Evolutionary conservation across 2,888 invertebrate species (phyloP).

Genomic region (Entomobrya proxima): DNA sequence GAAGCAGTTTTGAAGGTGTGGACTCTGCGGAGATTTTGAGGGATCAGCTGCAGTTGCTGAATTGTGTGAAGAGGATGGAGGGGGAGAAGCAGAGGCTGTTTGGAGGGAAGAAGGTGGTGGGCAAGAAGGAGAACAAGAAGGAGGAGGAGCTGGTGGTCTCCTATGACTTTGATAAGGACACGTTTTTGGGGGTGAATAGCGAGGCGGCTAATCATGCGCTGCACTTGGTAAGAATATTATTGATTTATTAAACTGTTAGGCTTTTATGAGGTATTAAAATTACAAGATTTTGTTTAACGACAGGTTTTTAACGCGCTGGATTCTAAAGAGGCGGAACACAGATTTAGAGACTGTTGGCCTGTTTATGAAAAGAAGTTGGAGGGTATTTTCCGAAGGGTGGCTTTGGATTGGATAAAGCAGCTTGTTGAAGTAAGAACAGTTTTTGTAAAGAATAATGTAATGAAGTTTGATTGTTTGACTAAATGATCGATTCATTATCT

Average conservation of each 20-base stretch:
- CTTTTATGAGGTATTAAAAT: too few species aligned
- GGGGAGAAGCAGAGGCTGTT: slow-evolving; percentile 8
- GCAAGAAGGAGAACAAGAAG: slow-evolving; percentile 24
- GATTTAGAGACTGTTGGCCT: slow-evolving; percentile 68
- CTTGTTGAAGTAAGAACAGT: slow-evolving; percentile 53
- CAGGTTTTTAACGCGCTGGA: slow-evolving; percentile 61
- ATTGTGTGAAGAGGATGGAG: not conserved
- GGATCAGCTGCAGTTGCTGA: not conserved
- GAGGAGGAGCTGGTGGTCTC: not conserved
- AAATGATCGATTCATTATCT: not conserved
- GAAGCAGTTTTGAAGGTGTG: not conserved
- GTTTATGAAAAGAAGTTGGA: slow-evolving; percentile 68
- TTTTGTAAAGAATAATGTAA: not conserved
- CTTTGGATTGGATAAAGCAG: slow-evolving; percentile 63
- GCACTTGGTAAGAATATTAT: too few species aligned
- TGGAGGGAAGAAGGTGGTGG: not conserved
- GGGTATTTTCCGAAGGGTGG: slow-evolving; percentile 61
- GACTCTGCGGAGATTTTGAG: not conserved
- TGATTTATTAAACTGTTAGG: too few species aligned
- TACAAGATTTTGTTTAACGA: too few species aligned
- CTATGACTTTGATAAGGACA: slow-evolving; percentile 43
- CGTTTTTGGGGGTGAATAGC: slow-evolving; percentile 57
- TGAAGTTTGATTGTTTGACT: not conserved
- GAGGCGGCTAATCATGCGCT: slow-evolving; percentile 61
- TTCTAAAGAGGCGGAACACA: slow-evolving; percentile 45